phyloP scores from a whole-genome alignment of 1,140 invertebrate species.

The Ceratina calcarata region DNA sequence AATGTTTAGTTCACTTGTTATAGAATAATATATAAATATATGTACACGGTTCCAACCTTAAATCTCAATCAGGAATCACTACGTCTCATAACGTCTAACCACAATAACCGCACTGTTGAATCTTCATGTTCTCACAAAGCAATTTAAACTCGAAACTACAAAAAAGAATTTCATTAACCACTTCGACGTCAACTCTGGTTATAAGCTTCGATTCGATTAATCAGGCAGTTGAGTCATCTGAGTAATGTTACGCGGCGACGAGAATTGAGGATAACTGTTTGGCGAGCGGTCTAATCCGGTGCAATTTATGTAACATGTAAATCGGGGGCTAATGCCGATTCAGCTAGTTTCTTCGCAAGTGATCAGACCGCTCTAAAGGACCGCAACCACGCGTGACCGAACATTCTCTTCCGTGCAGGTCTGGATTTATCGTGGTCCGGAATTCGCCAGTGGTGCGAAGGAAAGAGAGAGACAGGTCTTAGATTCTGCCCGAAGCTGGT shows the following conservation, averaged over 20 bases:
- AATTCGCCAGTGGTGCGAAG: constrained; percentile 32
- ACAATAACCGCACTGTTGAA: too few relatives aligned
- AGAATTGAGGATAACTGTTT: constrained; percentile 32
- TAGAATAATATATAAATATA: too few relatives aligned
- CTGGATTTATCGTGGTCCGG: constrained; percentile 53
- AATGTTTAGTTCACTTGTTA: too few relatives aligned
- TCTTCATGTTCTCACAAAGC: not conserved
- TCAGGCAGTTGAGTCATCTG: not conserved
- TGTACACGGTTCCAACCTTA: too few relatives aligned
- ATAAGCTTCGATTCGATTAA: not conserved
- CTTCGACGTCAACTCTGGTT: not conserved
- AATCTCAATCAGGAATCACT: too few relatives aligned
- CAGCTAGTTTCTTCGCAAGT: constrained; percentile 40
- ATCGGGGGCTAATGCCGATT: constrained; percentile 46
- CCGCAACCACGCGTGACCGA: constrained; percentile 76
- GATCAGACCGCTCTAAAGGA: constrained; percentile 64
- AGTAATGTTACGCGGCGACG: not conserved
- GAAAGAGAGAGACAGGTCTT: not conserved
- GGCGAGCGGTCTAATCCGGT: constrained; percentile 1
- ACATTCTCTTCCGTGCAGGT: constrained; percentile 74
- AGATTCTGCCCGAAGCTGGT: constrained; percentile 43
- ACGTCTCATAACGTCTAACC: too few relatives aligned
- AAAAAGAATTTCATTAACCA: not conserved
- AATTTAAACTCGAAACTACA: not conserved
- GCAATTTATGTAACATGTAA: constrained; percentile 55